These are phyloP conservation scores for Mimas tiliae DNA, from an alignment of 2,888 invertebrate species.

Conservation along the genomic window DNA sequence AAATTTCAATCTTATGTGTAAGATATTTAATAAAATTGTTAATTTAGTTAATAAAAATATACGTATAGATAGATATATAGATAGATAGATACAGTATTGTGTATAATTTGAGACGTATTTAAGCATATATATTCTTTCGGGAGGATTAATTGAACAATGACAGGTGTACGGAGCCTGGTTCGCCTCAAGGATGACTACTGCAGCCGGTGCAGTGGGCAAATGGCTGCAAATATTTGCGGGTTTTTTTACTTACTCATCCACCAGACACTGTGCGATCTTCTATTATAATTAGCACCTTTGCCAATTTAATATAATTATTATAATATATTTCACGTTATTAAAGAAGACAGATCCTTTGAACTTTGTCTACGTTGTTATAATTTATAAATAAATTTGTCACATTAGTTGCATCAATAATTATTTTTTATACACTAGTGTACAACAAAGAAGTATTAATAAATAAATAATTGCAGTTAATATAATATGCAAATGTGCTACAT, in stretches of 20 bases:
- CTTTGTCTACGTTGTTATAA: conserved; percentile 41
- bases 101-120: conserved; percentile 66
- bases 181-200: conserved; percentile 76
- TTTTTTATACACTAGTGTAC: no score
- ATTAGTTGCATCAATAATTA: not conserved
- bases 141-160: conserved; percentile 75
- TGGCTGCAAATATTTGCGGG: conserved; percentile 64
- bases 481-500: not conserved
- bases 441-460: no score
- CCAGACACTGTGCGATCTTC: conserved; percentile 52
- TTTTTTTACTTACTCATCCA: conserved; percentile 61
- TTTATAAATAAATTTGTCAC: not conserved
- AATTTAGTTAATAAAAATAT: no score
- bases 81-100: conserved; percentile 30
- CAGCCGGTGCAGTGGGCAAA: conserved; percentile 65
- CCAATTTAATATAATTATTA: conserved; percentile 65
- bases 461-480: not conserved
- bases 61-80: no score
- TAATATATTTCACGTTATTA: conserved; percentile 58
- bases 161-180: conserved; percentile 69
- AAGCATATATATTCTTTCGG: conserved; percentile 61
- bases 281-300: conserved; percentile 75
- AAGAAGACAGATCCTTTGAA: conserved; percentile 54
- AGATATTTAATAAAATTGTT: no score
- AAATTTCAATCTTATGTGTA: conserved; percentile 39